Conservation (phyloP, 2,797 vertebrate genomes). For the Borostomias antarcticus region DNA sequence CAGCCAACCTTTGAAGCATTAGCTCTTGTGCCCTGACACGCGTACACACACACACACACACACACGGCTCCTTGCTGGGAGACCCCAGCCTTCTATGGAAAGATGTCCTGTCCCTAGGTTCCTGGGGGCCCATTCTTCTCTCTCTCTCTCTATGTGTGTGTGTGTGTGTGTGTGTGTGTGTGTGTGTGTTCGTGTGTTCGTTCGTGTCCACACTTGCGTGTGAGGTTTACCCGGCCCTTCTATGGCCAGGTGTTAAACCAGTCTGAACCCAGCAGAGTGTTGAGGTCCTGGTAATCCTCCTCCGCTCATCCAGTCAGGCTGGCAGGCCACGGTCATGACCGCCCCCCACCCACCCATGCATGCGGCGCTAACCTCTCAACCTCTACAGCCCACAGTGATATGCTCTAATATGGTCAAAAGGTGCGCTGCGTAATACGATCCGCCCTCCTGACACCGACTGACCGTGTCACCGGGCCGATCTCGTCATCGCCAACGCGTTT, state of each 20-base stretch:
- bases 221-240: constrained; percentile 57
- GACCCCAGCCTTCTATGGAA: constrained; percentile 76
- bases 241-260: constrained; percentile 63
- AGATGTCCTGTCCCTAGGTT: constrained; percentile 39
- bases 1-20: constrained; percentile 54
- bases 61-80: constrained; percentile 36
- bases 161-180: constrained; percentile 17
- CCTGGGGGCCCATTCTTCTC: constrained; percentile 34
- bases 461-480: not conserved
- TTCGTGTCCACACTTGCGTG: constrained; percentile 24
- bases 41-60: constrained; percentile 14
- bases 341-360: constrained; percentile 48
- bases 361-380: constrained; percentile 48
- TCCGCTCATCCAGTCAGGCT: constrained; percentile 48
- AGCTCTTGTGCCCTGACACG: constrained; percentile 7
- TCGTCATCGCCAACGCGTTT: not conserved
- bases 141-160: constrained; percentile 22
- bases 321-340: constrained; percentile 53
- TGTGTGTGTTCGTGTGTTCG: not conserved
- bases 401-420: constrained; percentile 54
- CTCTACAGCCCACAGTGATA: constrained; percentile 23
- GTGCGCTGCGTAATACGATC: not conserved
- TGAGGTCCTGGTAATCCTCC: constrained; percentile 68
- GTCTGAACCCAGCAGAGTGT: constrained; percentile 42
- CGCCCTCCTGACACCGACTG: not conserved